These are phyloP conservation scores for Neocloeon triangulifer DNA, from an alignment of 1,140 invertebrate genomes.

Conservation along the genomic window DNA sequence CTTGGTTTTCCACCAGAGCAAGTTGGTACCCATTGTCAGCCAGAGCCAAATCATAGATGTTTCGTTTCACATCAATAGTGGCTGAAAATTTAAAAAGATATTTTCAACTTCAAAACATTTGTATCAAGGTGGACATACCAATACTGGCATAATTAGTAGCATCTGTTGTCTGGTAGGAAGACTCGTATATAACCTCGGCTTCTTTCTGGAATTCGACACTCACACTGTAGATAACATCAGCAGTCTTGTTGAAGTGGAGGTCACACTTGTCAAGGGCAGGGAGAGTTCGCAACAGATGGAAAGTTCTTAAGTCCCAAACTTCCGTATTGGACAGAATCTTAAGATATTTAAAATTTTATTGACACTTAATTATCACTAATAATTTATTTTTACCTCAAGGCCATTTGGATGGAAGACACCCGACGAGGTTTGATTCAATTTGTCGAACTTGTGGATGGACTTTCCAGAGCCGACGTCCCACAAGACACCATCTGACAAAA, in stretches of 20 bases:
- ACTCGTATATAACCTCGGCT: slow-evolving; percentile 42
- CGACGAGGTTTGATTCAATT: slow-evolving; percentile 81
- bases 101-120: background rate
- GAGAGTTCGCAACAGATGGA: slow-evolving; percentile 81
- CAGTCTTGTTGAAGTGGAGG: slow-evolving; percentile 43
- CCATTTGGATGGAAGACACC: slow-evolving; percentile 96
- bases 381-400: slow-evolving; percentile 56
- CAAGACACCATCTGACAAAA: slow-evolving; percentile 86
- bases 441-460: slow-evolving; percentile 93
- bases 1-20: slow-evolving; percentile 60
- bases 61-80: slow-evolving; percentile 71
- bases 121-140: slow-evolving; percentile 26
- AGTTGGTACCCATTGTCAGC: slow-evolving; percentile 57
- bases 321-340: slow-evolving; percentile 65
- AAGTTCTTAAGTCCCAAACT: slow-evolving; percentile 91
- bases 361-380: background rate
- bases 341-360: slow-evolving; percentile 12
- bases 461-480: slow-evolving; percentile 80
- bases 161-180: slow-evolving; percentile 87
- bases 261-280: slow-evolving; percentile 74
- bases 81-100: slow-evolving; percentile 23
- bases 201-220: slow-evolving; percentile 36
- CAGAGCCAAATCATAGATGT: slow-evolving; percentile 48
- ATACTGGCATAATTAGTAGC: slow-evolving; percentile 83
- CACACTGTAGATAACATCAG: slow-evolving; percentile 38